Evolutionary conservation across 2,888 invertebrate species (phyloP), one percentile per base, ranked within the genome.

Genomic region (Anthophora plumipes): DNA sequence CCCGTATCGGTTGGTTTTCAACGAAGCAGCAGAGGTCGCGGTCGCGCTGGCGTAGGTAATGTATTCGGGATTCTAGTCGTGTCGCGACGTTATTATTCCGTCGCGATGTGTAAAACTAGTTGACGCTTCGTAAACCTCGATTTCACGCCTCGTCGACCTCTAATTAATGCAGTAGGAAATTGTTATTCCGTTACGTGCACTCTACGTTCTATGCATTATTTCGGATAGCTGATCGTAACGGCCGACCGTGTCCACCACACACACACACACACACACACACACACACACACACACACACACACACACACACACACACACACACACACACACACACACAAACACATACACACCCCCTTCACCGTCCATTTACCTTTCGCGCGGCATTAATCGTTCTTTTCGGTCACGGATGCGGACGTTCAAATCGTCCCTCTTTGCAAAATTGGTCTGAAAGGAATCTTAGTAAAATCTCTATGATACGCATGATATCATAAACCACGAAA

Each of bases 141-240:
- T 88, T 88, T 87, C 84, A 86, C 88, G 84, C 84, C 76, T 83
- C 85, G 84, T 85, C 82, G 83, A 80, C 82, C 82, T 88, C 80
- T 84, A 86, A 89, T 89, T 88, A 88, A 89, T 83, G 83, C 79
- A 82, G 77, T 81, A 83, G 80, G 74, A 84, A 84, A 84, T 85
- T 77, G 77, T 84, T 82, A 85, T 82, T 84, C 84, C 84, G 83
- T 83, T 83, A 82, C 83, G 82, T 75, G 82, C 83, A 69, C 79
- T 73, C 74, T 52, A 70, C 74, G 82, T 74, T 67, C 82, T 67
- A 77, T 78, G 82, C 82, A 83, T 83, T 83, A 78, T 83, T 83
- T 83, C 82, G 82, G 77, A 77, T 67, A 81, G 81, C 64, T 60
- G 81, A 83, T 81, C 67, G 61, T 67, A 48, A 48, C 63, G 31